Conservation (phyloP, 30 jellyfish, hydroid and myxozoan genomes). For the Mastigias papua region DNA sequence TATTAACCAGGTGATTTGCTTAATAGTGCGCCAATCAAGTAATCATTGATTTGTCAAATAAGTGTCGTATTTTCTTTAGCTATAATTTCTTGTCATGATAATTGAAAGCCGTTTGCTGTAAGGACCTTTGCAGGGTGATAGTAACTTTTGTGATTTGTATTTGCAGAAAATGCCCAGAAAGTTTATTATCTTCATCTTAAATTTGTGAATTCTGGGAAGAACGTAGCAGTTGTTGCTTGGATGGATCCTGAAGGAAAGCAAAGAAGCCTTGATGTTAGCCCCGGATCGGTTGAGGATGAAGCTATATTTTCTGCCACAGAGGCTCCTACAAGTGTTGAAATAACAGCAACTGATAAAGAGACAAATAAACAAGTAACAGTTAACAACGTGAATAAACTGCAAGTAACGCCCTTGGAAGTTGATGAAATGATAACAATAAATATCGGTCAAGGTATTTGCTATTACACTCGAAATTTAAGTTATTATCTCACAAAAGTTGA, state of each 20-base stretch:
- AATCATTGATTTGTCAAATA: too few relatives aligned
- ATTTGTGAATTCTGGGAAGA: conserved; percentile 55
- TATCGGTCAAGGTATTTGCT: conserved; percentile 45
- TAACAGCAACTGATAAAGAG: conserved; percentile 63
- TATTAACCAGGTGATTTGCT: too few relatives aligned
- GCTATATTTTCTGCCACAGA: conserved; percentile 30
- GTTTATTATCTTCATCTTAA: conserved; percentile 66
- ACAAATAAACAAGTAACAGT: conserved; percentile 29
- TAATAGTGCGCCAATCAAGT: too few relatives aligned
- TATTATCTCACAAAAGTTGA: too few relatives aligned
- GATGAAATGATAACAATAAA: conserved; percentile 50
- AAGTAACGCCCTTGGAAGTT: conserved; percentile 67
- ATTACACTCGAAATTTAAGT: too few relatives aligned
- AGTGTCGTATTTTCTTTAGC: too few relatives aligned
- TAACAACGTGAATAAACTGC: conserved; percentile 30
- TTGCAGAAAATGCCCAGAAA: conserved; percentile 50
- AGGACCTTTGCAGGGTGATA: too few relatives aligned
- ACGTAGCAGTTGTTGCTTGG: conserved; percentile 52
- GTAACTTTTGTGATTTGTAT: too few relatives aligned
- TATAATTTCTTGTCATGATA: too few relatives aligned
- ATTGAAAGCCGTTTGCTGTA: too few relatives aligned
- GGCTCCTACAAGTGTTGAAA: conserved; percentile 34
- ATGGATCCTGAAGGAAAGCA: conserved; percentile 66
- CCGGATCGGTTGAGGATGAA: conserved; percentile 40
- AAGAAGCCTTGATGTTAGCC: conserved; percentile 26